Percentiles rank a stretch among this genome's conserved stretches.
Conservation (phyloP, 1,140 invertebrate species). For the Pachypeltis micranthus region DNA sequence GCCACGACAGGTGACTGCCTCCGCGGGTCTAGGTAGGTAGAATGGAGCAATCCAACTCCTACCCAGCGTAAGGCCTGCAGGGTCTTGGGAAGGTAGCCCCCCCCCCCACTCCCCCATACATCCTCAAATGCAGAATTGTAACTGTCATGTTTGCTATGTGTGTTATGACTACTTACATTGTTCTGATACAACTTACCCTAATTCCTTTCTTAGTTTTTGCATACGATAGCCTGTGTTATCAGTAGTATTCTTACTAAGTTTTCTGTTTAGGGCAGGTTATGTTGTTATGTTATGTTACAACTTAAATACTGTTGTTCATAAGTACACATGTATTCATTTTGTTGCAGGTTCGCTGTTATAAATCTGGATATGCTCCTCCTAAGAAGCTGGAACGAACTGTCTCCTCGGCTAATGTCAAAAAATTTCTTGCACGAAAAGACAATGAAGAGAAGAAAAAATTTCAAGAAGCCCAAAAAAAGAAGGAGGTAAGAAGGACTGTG, state of each 20-base stretch:
- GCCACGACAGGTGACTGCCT: too few species aligned
- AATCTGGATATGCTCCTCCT: slow-evolving; percentile 63
- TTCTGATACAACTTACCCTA: background rate
- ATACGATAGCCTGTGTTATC: background rate
- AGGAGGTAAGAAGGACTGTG: slow-evolving; percentile 39
- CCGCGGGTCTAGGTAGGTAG: too few species aligned
- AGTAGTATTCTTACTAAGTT: background rate
- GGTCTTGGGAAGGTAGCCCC: background rate
- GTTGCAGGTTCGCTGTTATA: slow-evolving; percentile 48
- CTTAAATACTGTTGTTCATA: slow-evolving; percentile 1
- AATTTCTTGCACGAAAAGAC: slow-evolving; percentile 67
- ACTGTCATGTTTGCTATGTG: background rate
- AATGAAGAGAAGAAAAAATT: slow-evolving; percentile 57
- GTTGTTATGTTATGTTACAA: too few species aligned
- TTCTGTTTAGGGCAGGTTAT: background rate
- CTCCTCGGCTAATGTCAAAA: slow-evolving; percentile 65
- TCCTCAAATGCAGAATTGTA: too few species aligned
- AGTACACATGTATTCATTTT: slow-evolving; percentile 10
- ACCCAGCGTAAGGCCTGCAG: too few species aligned
- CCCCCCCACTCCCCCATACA: too few species aligned
- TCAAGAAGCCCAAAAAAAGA: slow-evolving; percentile 50
- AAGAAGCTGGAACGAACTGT: slow-evolving; percentile 62
- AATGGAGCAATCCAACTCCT: too few species aligned
- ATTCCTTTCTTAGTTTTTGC: background rate
- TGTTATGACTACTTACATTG: background rate